Evolutionary conservation across 2,797 vertebrate species (phyloP), one percentile per base, ranked within the genome.

Genomic region (Etheostoma perlongum): DNA sequence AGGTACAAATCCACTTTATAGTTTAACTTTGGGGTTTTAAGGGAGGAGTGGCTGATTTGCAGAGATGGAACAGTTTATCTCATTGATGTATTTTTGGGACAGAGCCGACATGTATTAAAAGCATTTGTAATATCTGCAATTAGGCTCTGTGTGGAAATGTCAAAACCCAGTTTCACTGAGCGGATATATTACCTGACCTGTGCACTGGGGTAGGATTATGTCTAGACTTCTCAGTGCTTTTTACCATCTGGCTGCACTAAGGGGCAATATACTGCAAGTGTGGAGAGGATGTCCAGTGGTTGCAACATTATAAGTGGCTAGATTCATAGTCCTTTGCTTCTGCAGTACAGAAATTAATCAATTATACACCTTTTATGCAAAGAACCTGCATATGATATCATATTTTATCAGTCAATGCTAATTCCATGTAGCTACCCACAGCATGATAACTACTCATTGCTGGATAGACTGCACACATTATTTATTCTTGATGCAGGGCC

Each of bases 241-340:
- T 60, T 18, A 57, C 49, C 65, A 72, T 69, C 64, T 67, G 36
- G 44, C 51, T 73, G 25, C 66, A 64, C 62, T 75, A 75, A 81
- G 46, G 7, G 40, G 8, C 58, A 11, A n/a, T 30, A 21, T 59
- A 27, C 18, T 72, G 62, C 51, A 72, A 74, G 42, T 49, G 27
- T 74, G 58, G 4, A 55, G 63, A 58, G 25, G 6, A 16, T 69
- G 30, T 64, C 54, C 30, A 53, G 55, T 19, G 73, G 55, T 60
- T 74, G 48, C 10, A 4, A 58, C 53, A 55, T 42, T 52, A 42
- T 33, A 69, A 23, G 14, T 42, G 21, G 3, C 12, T 55, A 10
- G 4, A 62, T 46, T 42, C 25, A 66, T 19, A 61, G 63, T 59
- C 15, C 18, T 44, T 47, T 52, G 23, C 63, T 61, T 47, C 44